Conservation (phyloP, 2,888 invertebrate genomes). For the Sipunculus nudus region DNA sequence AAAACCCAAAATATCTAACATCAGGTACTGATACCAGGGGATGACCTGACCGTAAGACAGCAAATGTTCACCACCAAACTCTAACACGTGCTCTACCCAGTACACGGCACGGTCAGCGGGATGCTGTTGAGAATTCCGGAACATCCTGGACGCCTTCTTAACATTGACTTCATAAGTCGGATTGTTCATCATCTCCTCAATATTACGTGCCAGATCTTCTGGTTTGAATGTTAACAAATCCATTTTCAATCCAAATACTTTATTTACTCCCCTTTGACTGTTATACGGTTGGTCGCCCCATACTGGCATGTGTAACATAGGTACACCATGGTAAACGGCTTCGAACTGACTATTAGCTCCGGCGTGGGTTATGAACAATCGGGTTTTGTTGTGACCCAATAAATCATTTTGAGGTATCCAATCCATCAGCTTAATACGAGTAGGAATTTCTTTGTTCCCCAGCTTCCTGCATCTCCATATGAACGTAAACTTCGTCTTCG, state of each 20-base stretch:
- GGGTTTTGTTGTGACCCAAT: constrained; percentile 41
- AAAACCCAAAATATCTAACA: constrained; percentile 38
- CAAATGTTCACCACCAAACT: constrained; percentile 45
- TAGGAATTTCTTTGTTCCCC: no score
- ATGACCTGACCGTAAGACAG: constrained; percentile 39
- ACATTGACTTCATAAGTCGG: constrained; percentile 30
- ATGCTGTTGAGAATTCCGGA: constrained; percentile 19
- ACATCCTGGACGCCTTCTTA: constrained; percentile 34
- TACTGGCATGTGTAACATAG: constrained; percentile 44
- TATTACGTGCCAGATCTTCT: no score
- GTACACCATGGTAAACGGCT: constrained; percentile 46
- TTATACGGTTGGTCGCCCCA: constrained; percentile 42
- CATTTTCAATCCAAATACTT: constrained; percentile 46
- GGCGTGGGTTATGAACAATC: constrained; percentile 47
- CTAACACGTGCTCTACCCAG: constrained; percentile 49
- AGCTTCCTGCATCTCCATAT: no score
- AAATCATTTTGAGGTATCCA: constrained; percentile 44
- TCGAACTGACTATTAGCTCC: constrained; percentile 47
- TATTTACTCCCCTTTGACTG: constrained; percentile 26
- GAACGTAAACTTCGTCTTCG: no score
- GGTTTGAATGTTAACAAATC: no score
- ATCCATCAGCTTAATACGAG: no score
- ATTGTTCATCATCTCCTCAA: constrained; percentile 32
- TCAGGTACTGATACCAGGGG: constrained; percentile 43
- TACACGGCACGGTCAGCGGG: constrained; percentile 43